Evolutionary conservation across 2,888 invertebrate species (phyloP), one percentile per base, ranked within the genome.

Genomic region (Calameuta idolon): DNA sequence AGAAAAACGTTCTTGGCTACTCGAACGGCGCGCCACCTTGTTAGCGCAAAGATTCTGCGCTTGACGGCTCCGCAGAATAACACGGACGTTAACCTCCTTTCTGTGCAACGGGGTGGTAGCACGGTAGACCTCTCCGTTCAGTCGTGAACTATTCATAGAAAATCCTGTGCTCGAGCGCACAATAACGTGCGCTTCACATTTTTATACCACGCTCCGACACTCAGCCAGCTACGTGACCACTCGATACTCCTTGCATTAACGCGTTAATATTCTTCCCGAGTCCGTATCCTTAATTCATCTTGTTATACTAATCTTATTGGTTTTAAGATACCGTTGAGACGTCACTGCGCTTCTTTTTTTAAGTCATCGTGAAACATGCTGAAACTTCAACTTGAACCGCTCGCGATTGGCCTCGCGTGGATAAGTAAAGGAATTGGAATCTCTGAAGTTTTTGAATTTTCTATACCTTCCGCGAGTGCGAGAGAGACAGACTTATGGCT

Each of bases 1-100:
- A 87, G 87, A 90, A 90, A 90, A 90, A 86, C 85, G 83, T 79
- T 84, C 80, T 83, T 81, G 86, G 83, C 83, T 84, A 83, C 83
- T 86, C 87, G 86, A 87, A 84, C 86, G 84, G 84, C 85, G 89
- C 90, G 90, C 90, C 90, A 91, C 91, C 91, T 91, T 91, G 91
- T 91, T 91, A 91, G 90, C 88, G 90, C 88, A 89, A 87, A 85
- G 88, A 89, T 88, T 88, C 88, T 84, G 86, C 85, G 85, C 82
- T 89, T 87, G 89, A 89, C 89, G 77, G 84, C 87, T 86, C 84
- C 82, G 84, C 84, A 85, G 88, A 90, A 90, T 90, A 89, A 89
- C 87, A 87, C 89, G 90, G 89, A 86, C 90, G 87, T 90, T 90
- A 87, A 90, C 90, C 90, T 85, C 34, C 33, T 34, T 71, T 71